phyloP scores from a whole-genome alignment of 2,113 vertebrate species.

The Tinamus guttatus region DNA sequence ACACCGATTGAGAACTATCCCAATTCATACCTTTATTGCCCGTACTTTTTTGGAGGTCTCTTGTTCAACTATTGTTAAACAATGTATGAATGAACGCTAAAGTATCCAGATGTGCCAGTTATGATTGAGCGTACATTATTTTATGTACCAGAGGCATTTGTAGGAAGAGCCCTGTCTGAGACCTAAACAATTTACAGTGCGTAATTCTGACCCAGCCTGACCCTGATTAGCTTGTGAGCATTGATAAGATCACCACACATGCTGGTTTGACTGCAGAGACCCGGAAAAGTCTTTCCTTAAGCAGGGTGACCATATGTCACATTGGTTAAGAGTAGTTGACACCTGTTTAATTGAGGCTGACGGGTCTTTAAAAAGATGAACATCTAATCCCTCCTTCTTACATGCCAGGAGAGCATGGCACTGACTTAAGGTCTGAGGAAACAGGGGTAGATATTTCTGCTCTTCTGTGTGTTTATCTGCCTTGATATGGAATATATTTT shows the following conservation, averaged over 20 bases:
- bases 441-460: background rate
- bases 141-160: background rate
- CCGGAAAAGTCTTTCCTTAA: background rate
- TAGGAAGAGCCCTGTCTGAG: background rate
- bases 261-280: background rate
- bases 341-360: slow-evolving; percentile 30
- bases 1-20: background rate
- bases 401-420: background rate
- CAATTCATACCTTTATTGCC: background rate
- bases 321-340: background rate
- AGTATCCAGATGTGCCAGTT: background rate
- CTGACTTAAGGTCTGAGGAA: background rate
- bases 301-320: background rate
- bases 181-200: background rate
- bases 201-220: background rate
- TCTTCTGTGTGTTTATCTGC: background rate
- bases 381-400: background rate
- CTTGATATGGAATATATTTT: background rate
- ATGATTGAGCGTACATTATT: background rate
- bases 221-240: background rate
- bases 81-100: background rate
- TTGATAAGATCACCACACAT: slow-evolving; percentile 3
- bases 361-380: slow-evolving; percentile 26
- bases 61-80: background rate
- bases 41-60: background rate